Evolutionary conservation across 2,113 vertebrate genomes (phyloP).

Genomic region (Chloropsis cyanopogon): DNA sequence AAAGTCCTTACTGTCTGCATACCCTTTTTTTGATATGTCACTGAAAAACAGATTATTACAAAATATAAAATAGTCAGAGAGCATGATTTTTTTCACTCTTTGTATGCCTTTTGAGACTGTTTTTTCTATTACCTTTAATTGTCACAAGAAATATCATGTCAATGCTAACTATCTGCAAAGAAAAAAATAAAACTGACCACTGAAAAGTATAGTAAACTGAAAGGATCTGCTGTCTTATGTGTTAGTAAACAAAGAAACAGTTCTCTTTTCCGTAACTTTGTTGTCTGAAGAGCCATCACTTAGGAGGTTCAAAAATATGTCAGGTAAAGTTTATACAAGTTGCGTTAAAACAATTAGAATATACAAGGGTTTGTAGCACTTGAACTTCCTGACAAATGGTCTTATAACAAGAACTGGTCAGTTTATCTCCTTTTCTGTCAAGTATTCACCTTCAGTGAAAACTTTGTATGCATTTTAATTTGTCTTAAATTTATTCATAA

Average conservation of each 20-base stretch:
- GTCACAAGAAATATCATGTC: background rate
- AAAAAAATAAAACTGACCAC: background rate
- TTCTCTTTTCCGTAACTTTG: background rate
- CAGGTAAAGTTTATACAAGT: background rate
- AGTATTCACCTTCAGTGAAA: slow-evolving; percentile 63
- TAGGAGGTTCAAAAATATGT: background rate
- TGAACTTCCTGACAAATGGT: slow-evolving; percentile 44
- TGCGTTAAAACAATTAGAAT: slow-evolving; percentile 27
- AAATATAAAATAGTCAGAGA: background rate
- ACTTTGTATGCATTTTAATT: slow-evolving; percentile 60
- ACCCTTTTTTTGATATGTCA: background rate
- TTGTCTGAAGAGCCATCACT: background rate
- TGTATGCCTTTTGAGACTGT: background rate
- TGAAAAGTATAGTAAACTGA: background rate
- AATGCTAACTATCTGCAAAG: background rate
- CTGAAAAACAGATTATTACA: background rate
- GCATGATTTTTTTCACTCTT: background rate
- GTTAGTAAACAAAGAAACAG: background rate
- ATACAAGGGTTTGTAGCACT: background rate
- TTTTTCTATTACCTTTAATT: background rate
- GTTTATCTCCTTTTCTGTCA: slow-evolving; percentile 63
- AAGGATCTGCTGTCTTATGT: background rate
- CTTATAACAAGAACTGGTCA: slow-evolving; percentile 49
- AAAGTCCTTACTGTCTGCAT: background rate
- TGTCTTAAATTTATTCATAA: slow-evolving; percentile 71